Evolutionary conservation across 1,140 invertebrate genomes (phyloP).

Genomic region (Euura lappo): DNA sequence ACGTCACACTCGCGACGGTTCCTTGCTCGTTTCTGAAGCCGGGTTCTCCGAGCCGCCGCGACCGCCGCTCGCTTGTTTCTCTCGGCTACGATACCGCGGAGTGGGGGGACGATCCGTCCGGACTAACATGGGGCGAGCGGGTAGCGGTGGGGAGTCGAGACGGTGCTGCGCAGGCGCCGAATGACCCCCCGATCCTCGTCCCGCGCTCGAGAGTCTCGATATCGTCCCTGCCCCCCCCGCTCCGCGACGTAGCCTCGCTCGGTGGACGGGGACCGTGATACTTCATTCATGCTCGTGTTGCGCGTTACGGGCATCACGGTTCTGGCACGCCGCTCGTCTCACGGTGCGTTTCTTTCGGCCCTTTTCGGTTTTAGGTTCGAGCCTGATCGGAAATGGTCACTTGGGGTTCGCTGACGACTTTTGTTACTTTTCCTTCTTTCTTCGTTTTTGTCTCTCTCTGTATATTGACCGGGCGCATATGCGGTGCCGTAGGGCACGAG

Average conservation of each 20-base stretch:
- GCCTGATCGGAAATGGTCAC: too few relatives aligned
- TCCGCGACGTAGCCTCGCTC: too few relatives aligned
- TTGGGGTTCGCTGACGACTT: not conserved
- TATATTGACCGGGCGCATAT: not conserved
- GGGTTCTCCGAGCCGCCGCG: slow-evolving; percentile 29
- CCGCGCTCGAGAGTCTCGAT: not conserved
- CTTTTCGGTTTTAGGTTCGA: slow-evolving; percentile 17
- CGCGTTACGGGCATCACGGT: slow-evolving; percentile 43
- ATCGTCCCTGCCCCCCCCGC: too few relatives aligned
- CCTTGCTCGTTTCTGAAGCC: slow-evolving; percentile 36
- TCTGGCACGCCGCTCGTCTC: too few relatives aligned
- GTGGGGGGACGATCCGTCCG: not conserved
- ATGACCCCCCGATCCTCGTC: too few relatives aligned
- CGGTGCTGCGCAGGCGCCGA: not conserved
- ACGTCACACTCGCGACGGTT: slow-evolving; percentile 31
- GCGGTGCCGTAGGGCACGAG: not conserved
- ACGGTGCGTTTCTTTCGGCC: slow-evolving; percentile 11
- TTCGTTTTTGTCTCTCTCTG: not conserved
- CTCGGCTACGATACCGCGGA: not conserved
- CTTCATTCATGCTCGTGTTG: slow-evolving; percentile 70
- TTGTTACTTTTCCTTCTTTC: not conserved
- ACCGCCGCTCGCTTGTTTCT: slow-evolving; percentile 21
- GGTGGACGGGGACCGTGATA: slow-evolving; percentile 33
- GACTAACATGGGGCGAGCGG: too few relatives aligned
- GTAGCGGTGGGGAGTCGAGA: not conserved